Base-by-base conservation (phyloP, 2,888 invertebrate species). In the Dioctria linearis region DNA sequence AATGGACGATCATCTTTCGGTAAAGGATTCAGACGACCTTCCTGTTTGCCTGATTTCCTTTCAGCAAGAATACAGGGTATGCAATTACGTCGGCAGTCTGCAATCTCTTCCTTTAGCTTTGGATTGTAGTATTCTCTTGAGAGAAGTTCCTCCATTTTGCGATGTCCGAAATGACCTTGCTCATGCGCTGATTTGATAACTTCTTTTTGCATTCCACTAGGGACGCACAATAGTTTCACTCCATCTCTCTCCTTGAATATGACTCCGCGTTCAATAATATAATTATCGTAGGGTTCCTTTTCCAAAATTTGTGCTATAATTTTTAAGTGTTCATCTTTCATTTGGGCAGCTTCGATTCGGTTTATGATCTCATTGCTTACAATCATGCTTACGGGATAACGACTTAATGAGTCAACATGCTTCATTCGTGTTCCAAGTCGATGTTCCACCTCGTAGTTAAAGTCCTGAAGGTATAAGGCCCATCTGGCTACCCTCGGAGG, bases 401-500 rank as follows among this genome's bases (percentile, higher is more conserved):
- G 25, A 25, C 25, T 25, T 25, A 25, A 25, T 25, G 25, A 25
- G 25, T 25, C 25, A 2, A 25, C 25, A 25, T 25, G 25, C 25
- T 25, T 25, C 25, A 25, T 25, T 25, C 25, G 25, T 3, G 75
- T 61, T 0, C 81, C 81, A 0, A 80, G 49, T n/a, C 82, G 75
- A 42, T 84, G 82, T 46, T 83, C 83, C 2, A 83, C 76, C 3
- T n/a, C 9, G 11, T 82, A 83, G 1, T 82, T 73, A 73, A 81
- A 25, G 2, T 25, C 25, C 25, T 25, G 25, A 25, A 25, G 25
- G 25, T 25, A 25, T 25, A 25, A 25, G 2, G 25, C 25, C 25
- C 25, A 25, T 25, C 25, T 25, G 25, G 25, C 25, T 25, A 25
- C 25, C 2, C 25, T 25, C 25, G 25, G 25, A 1, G 25, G 25